Conservation (phyloP, 2,113 vertebrate species). For the Bubalus kerabau region DNA sequence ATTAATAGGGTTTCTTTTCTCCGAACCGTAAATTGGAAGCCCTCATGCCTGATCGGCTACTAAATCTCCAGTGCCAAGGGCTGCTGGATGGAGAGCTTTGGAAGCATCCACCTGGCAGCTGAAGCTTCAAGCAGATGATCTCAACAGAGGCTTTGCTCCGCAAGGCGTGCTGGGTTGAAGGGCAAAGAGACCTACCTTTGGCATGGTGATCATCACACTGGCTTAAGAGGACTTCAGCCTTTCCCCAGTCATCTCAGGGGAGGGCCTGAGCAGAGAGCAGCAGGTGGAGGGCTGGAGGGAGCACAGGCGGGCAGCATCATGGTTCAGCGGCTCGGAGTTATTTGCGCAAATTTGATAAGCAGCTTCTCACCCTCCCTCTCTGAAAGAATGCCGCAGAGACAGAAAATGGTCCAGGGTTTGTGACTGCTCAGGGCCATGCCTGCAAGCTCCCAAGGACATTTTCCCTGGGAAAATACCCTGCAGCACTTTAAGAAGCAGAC, state of each 20-base stretch:
- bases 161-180: background rate
- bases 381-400: background rate
- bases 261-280: background rate
- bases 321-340: background rate
- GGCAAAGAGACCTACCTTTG: background rate
- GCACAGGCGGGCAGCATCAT: background rate
- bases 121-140: slow-evolving; percentile 34
- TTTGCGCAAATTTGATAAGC: background rate
- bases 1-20: slow-evolving; percentile 69
- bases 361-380: background rate
- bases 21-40: slow-evolving; percentile 56
- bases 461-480: background rate
- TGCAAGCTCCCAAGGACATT: background rate
- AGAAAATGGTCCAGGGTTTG: background rate
- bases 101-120: background rate
- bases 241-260: background rate
- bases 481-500: background rate
- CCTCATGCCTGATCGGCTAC: slow-evolving; percentile 24
- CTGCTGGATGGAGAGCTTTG: background rate
- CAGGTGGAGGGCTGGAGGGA: background rate
- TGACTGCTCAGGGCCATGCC: background rate
- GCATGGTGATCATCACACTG: background rate
- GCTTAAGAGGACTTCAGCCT: background rate
- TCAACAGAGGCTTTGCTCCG: background rate
- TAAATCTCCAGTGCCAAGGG: slow-evolving; percentile 57